Evolutionary conservation across 2,888 invertebrate genomes (phyloP), one percentile per base, ranked within the genome.

Genomic region (Zootermopsis nevadensis): DNA sequence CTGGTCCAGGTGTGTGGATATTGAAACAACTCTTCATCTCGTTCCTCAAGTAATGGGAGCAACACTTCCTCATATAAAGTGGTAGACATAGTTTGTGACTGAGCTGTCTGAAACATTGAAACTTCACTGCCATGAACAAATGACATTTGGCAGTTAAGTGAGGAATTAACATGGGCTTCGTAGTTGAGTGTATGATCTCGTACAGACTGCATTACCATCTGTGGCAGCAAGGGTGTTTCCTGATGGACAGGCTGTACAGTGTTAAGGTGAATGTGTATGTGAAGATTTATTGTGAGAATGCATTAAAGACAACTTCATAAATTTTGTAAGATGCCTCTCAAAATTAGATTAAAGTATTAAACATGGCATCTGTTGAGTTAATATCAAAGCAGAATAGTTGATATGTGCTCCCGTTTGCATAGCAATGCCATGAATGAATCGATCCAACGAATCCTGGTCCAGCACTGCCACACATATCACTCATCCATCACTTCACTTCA

Each of bases 381-480:
- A 60, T 60, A 69, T 33, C 30, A 69, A 69, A 60, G n/a, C 60
- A n/a, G 22, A 33, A 22, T 69, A 69, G 30, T 69, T 31, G 69
- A 69, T 33, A 48, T 6, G 7, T 33, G 69, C 69, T 69, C 69
- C 69, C 33, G 33, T 69, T 15, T 69, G 69, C 69, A 33, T 33
- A 30, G 69, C 69, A 31, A 33, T 31, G n/a, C 27, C n/a, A 10
- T 60, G 60, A 60, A 60, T 60, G 60, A 60, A 60, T 60, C 15
- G 60, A 60, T 81, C 82, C 77, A 77, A 82, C 67, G 82, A 77
- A 82, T 38, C 77, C 48, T 60, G 77, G 67, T 77, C 60, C 77
- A 83, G 83, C 83, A 83, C 83, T 83, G 83, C 83, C 83, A 79
- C 79, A 83, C 83, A 83, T 83, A 83, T 83, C 83, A 83, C 55